Base-by-base conservation (phyloP, 2,888 invertebrate genomes). In the Drosophila borborema region DNA sequence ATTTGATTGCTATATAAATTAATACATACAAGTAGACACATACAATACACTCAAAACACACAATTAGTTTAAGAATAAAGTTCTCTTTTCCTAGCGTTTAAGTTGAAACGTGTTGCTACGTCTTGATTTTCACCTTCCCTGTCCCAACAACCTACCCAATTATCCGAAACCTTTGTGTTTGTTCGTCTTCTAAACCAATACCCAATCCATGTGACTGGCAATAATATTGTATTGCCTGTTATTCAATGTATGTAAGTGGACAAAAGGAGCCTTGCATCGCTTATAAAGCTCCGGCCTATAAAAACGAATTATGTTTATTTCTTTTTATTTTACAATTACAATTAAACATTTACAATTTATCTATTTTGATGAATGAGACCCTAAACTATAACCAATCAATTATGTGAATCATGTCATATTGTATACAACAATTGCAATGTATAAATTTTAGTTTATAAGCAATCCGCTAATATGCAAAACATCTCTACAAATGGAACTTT, bases 21-120 rank as follows among this genome's bases (percentile, higher is more conserved):
- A 79, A 78, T 63, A 73, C 58, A 62, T 59, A 70, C 43, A 70
- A 40, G 41, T 66, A 77, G 58, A 76, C 64, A 75, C 69, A 82
- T 71, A 77, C 68, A 63, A 61, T 43, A 67, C 54, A 67, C 63
- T 53, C 56, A 65, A 65, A 58, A 69, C 43, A 78, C 28, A 72
- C 67, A 80, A 77, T 80, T 91, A 87, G 76, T 55, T 23, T 83
- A 89, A 85, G 74, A 60, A 72, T 69, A 82, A 77, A 81, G 78
- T 88, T 86, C 74, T 86, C 81, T 73, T 81, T 85, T 81, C 70
- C 64, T 86, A 86, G 74, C 53, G 23, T 62, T 73, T 89, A 86
- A 81, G 86, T 75, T 69, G 40, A 75, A 69, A 51, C 74, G 70
- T 82, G 75, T 81, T 81, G 76, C 72, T 65, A 67, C 88, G 82